Conservation (phyloP, 2,113 vertebrate species). For the Forbesichthys agassizii region DNA sequence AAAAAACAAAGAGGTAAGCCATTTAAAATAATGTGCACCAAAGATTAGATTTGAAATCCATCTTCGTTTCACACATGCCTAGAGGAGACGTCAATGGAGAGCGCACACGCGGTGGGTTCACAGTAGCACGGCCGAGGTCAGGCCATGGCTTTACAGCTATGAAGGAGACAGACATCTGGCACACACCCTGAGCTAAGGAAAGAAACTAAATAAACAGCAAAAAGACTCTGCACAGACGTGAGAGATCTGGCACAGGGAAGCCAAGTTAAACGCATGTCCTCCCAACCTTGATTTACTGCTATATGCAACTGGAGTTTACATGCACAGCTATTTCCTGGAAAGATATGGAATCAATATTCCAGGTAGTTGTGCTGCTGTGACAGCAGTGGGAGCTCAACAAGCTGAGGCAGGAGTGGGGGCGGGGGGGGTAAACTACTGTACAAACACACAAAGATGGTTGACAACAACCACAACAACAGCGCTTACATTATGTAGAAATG, state of each 20-base stretch:
- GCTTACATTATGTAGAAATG: no score
- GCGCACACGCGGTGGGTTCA: background rate
- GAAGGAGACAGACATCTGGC: slow-evolving; percentile 35
- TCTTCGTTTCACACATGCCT: background rate
- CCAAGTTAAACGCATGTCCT: slow-evolving; percentile 18
- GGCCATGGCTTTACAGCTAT: slow-evolving; percentile 9
- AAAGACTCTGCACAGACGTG: slow-evolving; percentile 22
- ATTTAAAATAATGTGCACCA: background rate
- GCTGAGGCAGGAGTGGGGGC: no score
- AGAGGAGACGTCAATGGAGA: no score
- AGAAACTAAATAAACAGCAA: background rate
- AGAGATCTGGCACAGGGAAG: slow-evolving; percentile 34
- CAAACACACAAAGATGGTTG: no score
- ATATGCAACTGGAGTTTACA: background rate
- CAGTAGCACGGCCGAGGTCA: background rate
- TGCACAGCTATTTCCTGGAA: background rate
- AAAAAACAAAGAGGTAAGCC: background rate
- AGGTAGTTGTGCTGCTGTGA: background rate
- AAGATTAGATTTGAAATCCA: background rate
- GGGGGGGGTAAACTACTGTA: no score
- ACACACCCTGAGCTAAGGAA: slow-evolving; percentile 14
- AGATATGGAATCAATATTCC: background rate
- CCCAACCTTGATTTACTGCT: background rate
- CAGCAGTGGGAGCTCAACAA: background rate
- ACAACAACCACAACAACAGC: no score